Evolutionary conservation across 2,113 vertebrate genomes (phyloP).

Genomic region (Apus apus): DNA sequence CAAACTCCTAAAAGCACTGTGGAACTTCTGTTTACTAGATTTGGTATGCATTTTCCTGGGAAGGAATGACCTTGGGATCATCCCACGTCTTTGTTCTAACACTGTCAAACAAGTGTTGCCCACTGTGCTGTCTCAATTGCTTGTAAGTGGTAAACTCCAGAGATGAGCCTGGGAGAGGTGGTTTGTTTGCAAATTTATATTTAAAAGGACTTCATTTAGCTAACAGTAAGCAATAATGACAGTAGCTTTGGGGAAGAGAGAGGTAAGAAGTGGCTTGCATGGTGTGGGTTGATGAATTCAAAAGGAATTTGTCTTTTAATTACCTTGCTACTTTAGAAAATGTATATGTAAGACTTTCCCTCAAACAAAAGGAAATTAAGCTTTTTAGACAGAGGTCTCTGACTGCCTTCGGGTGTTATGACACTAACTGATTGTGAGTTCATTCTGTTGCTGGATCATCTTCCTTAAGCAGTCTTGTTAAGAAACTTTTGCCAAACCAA

Average conservation of each 20-base stretch:
- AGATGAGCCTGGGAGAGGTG: not conserved
- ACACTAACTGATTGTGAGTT: conserved; percentile 33
- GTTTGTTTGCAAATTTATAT: not conserved
- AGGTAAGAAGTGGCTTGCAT: not conserved
- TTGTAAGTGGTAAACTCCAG: not conserved
- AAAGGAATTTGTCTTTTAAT: conserved; percentile 11
- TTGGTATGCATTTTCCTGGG: not conserved
- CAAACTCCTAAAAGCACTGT: not conserved
- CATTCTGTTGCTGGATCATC: conserved; percentile 20
- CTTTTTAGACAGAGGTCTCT: conserved; percentile 20
- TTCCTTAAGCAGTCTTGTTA: not conserved
- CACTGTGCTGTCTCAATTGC: not conserved
- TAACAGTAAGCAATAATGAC: not conserved
- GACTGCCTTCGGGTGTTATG: not conserved
- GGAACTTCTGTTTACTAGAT: not conserved
- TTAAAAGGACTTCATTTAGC: not conserved
- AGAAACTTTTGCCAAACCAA: conserved; percentile 4
- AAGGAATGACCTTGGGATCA: not conserved
- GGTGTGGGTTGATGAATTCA: not conserved
- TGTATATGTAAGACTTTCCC: not conserved
- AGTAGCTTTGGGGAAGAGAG: not conserved
- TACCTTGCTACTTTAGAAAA: conserved; percentile 18
- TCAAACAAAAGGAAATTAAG: conserved; percentile 16
- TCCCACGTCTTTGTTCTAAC: not conserved
- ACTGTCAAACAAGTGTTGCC: not conserved